These are phyloP conservation scores for Drosophila suzukii DNA, from an alignment of 1,140 invertebrate species.

Conservation along the genomic window DNA sequence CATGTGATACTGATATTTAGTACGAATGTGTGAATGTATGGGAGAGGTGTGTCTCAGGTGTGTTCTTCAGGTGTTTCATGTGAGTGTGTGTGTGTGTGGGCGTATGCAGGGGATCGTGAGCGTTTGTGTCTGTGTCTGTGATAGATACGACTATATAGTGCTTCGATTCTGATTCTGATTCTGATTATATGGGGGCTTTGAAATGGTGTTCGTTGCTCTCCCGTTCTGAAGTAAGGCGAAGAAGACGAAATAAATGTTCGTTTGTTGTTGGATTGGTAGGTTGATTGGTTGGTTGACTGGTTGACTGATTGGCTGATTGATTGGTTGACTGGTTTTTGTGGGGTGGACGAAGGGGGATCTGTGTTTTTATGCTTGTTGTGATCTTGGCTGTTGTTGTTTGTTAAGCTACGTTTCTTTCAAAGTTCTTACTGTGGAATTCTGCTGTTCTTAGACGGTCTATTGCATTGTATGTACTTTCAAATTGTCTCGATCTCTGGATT, in stretches of 20 bases:
- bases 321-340: conserved; percentile 36
- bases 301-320: conserved; percentile 28
- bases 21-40: conserved; percentile 58
- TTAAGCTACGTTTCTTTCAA: conserved; percentile 26
- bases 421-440: conserved; percentile 35
- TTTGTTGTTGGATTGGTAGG: conserved; percentile 43
- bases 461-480: conserved; percentile 32
- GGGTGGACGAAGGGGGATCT: conserved; percentile 41
- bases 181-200: conserved; percentile 26
- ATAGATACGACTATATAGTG: conserved; percentile 19
- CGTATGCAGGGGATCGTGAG: conserved; percentile 3
- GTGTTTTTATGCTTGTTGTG: conserved; percentile 77
- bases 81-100: conserved; percentile 12
- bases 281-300: conserved; percentile 43
- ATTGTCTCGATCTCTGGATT: conserved; percentile 13
- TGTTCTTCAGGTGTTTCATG: not conserved
- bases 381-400: conserved; percentile 48
- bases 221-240: conserved; percentile 51
- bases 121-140: conserved; percentile 7
- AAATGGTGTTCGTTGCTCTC: conserved; percentile 26
- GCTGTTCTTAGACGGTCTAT: conserved; percentile 55
- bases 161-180: conserved; percentile 13
- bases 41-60: conserved; percentile 4
- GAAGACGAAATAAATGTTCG: conserved; percentile 56
- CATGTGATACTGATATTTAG: conserved; percentile 62